These are phyloP conservation scores for Pyrrhopygopsis socrates DNA, from an alignment of 2,888 invertebrate genomes.

Conservation along the genomic window DNA sequence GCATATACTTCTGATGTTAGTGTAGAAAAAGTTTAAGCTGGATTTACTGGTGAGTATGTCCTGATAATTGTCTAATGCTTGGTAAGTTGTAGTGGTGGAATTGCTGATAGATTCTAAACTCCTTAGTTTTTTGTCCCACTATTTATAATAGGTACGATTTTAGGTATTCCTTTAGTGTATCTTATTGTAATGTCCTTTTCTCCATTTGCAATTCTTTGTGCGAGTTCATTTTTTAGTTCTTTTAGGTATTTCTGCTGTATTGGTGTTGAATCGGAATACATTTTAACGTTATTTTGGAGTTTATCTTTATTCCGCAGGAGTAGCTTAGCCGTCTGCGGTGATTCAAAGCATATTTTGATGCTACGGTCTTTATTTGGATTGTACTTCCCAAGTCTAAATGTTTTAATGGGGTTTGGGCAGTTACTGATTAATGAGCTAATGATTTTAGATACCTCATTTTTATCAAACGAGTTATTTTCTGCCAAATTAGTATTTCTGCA, in stretches of 20 bases:
- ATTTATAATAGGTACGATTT: not conserved
- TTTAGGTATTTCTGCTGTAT: slow-evolving; percentile 9
- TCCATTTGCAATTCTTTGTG: not conserved
- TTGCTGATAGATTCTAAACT: not conserved
- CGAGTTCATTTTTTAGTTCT: not conserved
- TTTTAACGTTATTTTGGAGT: not conserved
- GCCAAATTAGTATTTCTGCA: not conserved
- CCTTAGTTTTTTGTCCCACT: slow-evolving; percentile 28
- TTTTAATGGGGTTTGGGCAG: slow-evolving; percentile 5
- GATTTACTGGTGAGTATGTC: not conserved
- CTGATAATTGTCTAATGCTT: slow-evolving; percentile 6
- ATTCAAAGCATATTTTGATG: slow-evolving; percentile 27
- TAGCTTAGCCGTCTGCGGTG: not conserved
- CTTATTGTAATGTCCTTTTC: slow-evolving; percentile 6
- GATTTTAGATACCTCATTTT: not conserved
- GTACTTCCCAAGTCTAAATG: slow-evolving; percentile 9
- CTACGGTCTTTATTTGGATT: not conserved
- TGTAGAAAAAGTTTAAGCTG: slow-evolving; percentile 22
- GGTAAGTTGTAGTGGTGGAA: not conserved
- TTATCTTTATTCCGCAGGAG: slow-evolving; percentile 25
- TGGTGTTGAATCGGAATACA: slow-evolving; percentile 3
- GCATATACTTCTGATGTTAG: slow-evolving; percentile 24
- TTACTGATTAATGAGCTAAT: not conserved
- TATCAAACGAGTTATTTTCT: not conserved
- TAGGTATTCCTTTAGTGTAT: slow-evolving; percentile 12